Conservation (phyloP, 2,888 invertebrate genomes). For the Notodonta dromedarius region DNA sequence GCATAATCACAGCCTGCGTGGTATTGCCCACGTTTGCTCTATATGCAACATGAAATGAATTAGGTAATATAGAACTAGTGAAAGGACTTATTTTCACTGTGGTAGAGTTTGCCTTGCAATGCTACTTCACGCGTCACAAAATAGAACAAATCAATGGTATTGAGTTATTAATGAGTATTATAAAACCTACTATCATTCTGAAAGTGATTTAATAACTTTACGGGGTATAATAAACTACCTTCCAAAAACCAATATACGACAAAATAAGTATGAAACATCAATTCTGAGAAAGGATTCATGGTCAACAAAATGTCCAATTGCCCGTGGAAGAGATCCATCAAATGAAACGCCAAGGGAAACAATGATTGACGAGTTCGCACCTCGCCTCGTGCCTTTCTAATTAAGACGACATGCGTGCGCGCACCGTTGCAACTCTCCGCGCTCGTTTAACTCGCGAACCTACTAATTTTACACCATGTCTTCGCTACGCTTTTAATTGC, state of each 20-base stretch:
- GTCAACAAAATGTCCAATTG: conserved; percentile 61
- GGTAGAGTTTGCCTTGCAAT: no score
- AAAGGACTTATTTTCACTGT: no score
- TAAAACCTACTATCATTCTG: no score
- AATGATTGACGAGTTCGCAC: conserved; percentile 83
- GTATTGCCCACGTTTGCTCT: conserved; percentile 29
- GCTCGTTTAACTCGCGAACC: conserved; percentile 63
- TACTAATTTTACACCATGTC: conserved; percentile 55
- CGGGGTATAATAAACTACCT: not conserved
- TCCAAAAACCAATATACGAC: not conserved
- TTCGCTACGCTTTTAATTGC: conserved; percentile 42
- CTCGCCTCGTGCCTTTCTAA: conserved; percentile 75
- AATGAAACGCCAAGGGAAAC: conserved; percentile 65
- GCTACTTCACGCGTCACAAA: no score
- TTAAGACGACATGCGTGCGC: conserved; percentile 79
- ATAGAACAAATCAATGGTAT: no score
- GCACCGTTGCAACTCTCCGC: conserved; percentile 67
- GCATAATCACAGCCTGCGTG: conserved; percentile 55
- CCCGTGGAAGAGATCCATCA: conserved; percentile 69
- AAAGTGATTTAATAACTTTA: no score
- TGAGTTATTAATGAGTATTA: not conserved
- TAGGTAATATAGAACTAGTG: not conserved
- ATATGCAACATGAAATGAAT: conserved; percentile 9
- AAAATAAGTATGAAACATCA: not conserved
- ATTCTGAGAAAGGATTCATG: conserved; percentile 58